Conservation (phyloP, 2,113 vertebrate species). For the Seriola quinqueradiata region DNA sequence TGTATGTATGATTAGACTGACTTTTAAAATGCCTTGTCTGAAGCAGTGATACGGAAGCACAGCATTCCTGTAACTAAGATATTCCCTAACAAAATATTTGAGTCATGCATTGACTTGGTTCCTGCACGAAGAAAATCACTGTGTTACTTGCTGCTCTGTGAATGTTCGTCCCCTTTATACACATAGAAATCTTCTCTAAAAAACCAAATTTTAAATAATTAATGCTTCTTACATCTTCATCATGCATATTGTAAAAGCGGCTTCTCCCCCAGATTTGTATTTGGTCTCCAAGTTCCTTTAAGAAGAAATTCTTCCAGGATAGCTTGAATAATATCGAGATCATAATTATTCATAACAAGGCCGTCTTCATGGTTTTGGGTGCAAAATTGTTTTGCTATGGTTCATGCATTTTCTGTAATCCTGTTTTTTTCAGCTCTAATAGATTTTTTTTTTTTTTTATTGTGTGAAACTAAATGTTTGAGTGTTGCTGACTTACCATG, state of each 20-base stretch:
- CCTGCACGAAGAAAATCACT: slow-evolving; percentile 5
- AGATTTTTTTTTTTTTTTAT: too few species aligned
- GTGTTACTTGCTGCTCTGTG: neutral
- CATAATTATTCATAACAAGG: neutral
- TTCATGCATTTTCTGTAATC: neutral
- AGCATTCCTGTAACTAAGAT: neutral
- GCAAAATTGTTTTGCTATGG: neutral
- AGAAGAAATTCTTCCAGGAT: slow-evolving; percentile 10
- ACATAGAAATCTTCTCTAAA: slow-evolving; percentile 39
- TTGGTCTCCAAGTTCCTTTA: slow-evolving; percentile 10
- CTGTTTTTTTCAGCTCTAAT: neutral
- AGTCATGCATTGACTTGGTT: slow-evolving; percentile 8
- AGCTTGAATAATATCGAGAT: slow-evolving; percentile 1
- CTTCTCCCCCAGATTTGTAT: slow-evolving; percentile 31
- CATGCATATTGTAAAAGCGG: slow-evolving; percentile 50
- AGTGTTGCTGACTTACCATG: neutral
- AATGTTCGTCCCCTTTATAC: neutral
- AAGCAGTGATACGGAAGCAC: neutral
- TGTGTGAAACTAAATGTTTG: neutral
- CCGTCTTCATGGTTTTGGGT: neutral
- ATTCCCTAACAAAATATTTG: neutral
- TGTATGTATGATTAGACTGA: too few species aligned
- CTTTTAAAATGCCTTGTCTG: neutral
- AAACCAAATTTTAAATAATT: slow-evolving; percentile 56
- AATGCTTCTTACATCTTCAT: slow-evolving; percentile 47